Evolutionary conservation across 2,888 invertebrate genomes (phyloP).

Genomic region (Eugnorisma glareosa): DNA sequence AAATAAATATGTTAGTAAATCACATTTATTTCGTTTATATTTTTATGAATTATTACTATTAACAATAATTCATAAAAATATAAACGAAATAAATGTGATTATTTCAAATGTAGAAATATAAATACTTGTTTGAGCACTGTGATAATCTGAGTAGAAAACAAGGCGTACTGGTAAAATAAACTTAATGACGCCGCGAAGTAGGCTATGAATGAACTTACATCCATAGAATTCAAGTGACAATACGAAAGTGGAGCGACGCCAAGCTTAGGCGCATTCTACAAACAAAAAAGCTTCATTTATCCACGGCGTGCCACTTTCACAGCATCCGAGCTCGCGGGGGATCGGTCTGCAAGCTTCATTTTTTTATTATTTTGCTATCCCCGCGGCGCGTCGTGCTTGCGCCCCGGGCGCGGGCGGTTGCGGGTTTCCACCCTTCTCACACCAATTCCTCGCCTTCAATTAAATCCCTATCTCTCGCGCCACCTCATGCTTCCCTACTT

Average conservation of each 20-base stretch:
- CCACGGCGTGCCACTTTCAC: slow-evolving; percentile 90
- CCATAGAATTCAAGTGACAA: slow-evolving; percentile 87
- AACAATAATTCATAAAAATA: too few species aligned
- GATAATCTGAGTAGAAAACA: slow-evolving; percentile 70
- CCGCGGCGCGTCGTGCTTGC: slow-evolving; percentile 73
- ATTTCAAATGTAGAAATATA: not conserved
- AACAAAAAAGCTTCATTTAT: slow-evolving; percentile 90
- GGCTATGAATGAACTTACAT: slow-evolving; percentile 86
- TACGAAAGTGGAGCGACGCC: slow-evolving; percentile 87
- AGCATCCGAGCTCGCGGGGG: slow-evolving; percentile 89
- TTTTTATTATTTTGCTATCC: slow-evolving; percentile 88
- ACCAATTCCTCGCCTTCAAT: slow-evolving; percentile 86
- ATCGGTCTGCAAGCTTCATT: slow-evolving; percentile 84
- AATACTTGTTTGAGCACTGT: slow-evolving; percentile 43
- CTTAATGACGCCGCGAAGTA: slow-evolving; percentile 81
- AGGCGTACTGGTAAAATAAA: slow-evolving; percentile 73
- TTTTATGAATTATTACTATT: slow-evolving; percentile 49
- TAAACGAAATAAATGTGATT: too few species aligned
- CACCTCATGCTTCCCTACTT: slow-evolving; percentile 87
- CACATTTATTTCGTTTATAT: slow-evolving; percentile 50
- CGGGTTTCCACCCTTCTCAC: slow-evolving; percentile 77
- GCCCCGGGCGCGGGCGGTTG: slow-evolving; percentile 78
- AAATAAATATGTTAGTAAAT: slow-evolving; percentile 81
- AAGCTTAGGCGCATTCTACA: slow-evolving; percentile 88
- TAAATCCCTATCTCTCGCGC: slow-evolving; percentile 88